Evolutionary conservation across 1,140 invertebrate genomes (phyloP).

Genomic region (Magallana angulata): DNA sequence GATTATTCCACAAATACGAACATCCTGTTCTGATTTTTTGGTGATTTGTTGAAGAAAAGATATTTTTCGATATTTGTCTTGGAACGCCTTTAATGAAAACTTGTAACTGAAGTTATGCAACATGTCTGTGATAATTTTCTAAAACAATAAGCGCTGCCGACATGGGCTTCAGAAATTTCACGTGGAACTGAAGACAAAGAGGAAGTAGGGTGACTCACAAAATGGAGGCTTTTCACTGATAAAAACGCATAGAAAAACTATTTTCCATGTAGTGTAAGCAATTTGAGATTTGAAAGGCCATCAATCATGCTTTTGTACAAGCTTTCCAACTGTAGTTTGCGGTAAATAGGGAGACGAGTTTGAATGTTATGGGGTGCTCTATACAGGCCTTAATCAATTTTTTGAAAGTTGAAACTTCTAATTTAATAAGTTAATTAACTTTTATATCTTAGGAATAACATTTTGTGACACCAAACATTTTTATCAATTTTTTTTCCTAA

Average conservation of each 20-base stretch:
- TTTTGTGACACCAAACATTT: too few relatives aligned
- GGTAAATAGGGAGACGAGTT: neutral
- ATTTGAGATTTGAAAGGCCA: slow-evolving; percentile 31
- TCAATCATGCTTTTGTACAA: slow-evolving; percentile 20
- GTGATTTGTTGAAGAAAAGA: neutral
- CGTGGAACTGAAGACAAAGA: neutral
- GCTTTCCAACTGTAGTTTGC: slow-evolving; percentile 20
- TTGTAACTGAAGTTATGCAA: slow-evolving; percentile 1
- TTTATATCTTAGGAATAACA: too few relatives aligned
- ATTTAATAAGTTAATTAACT: too few relatives aligned
- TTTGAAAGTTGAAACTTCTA: too few relatives aligned
- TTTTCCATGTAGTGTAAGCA: slow-evolving; percentile 22
- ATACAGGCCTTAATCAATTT: too few relatives aligned
- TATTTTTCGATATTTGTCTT: slow-evolving; percentile 13
- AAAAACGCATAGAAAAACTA: slow-evolving; percentile 9
- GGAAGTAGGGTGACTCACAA: neutral
- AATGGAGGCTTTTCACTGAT: neutral
- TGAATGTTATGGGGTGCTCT: too few relatives aligned
- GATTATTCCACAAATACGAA: neutral
- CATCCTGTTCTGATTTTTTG: slow-evolving; percentile 6
- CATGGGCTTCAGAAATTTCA: neutral
- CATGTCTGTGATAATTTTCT: neutral
- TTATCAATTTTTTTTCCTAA: too few relatives aligned
- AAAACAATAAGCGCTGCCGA: neutral
- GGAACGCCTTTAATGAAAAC: neutral